Evolutionary conservation across 1,140 invertebrate genomes (phyloP).

Genomic region (Formica exsecta): DNA sequence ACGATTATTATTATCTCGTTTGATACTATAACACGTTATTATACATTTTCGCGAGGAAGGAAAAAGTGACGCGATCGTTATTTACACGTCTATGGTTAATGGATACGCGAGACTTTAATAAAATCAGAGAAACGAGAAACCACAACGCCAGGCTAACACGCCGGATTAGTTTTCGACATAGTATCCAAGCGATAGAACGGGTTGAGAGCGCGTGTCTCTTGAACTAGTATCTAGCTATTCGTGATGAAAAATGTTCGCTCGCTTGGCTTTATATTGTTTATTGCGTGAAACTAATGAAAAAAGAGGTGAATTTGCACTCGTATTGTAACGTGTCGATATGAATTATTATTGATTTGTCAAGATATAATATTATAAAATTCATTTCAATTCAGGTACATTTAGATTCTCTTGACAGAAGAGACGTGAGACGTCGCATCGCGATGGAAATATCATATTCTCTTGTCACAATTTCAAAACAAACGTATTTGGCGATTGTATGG

Average conservation of each 20-base stretch:
- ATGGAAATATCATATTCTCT: conserved; percentile 15
- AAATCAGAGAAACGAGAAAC: conserved; percentile 25
- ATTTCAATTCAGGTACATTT: no score
- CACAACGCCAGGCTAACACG: conserved; percentile 4
- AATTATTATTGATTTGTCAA: neutral
- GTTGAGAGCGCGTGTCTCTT: neutral
- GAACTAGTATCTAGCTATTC: no score
- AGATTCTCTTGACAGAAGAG: neutral
- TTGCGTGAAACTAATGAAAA: neutral
- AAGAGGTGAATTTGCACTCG: neutral
- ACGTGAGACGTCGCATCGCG: neutral
- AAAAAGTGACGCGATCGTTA: neutral
- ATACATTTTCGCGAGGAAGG: neutral
- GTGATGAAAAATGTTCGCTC: no score
- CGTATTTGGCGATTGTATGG: conserved; percentile 16
- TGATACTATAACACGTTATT: neutral
- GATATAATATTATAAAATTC: neutral
- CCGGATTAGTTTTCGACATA: neutral
- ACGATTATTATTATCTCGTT: neutral
- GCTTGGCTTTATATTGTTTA: neutral
- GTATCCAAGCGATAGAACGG: neutral
- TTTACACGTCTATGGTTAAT: neutral
- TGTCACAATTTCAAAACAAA: conserved; percentile 35
- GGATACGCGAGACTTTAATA: conserved; percentile 9
- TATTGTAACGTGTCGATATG: neutral